These are phyloP conservation scores for Drosophila peninsularis DNA, from an alignment of 2,888 invertebrate species.

Conservation along the genomic window DNA sequence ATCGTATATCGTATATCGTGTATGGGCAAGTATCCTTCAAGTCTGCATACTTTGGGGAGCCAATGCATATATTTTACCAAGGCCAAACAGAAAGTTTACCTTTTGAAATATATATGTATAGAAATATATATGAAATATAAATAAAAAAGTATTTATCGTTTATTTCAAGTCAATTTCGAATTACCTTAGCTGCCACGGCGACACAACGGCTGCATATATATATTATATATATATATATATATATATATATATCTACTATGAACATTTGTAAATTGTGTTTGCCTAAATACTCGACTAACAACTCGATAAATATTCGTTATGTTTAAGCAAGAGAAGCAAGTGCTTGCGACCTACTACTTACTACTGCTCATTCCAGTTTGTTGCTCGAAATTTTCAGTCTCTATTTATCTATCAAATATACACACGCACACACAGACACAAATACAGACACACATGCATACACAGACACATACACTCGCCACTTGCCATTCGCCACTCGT, in stretches of 20 bases:
- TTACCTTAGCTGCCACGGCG: background rate
- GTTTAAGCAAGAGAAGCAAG: constrained; percentile 34
- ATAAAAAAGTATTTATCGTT: background rate
- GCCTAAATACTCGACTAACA: constrained; percentile 2
- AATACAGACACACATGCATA: background rate
- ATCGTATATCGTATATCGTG: constrained; percentile 4
- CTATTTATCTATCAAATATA: constrained; percentile 32
- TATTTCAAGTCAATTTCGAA: background rate
- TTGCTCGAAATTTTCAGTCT: constrained; percentile 56
- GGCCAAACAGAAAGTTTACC: background rate
- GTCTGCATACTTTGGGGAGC: constrained; percentile 27
- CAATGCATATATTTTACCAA: background rate
- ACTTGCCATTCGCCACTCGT: background rate
- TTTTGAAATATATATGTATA: background rate
- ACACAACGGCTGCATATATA: constrained; percentile 6
- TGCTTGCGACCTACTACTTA: constrained; percentile 48
- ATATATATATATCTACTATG: no score
- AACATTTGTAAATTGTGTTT: no score
- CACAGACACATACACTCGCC: background rate
- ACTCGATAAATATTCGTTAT: constrained; percentile 23
- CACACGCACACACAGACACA: constrained; percentile 9
- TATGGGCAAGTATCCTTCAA: constrained; percentile 13
- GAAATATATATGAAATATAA: background rate
- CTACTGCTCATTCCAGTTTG: constrained; percentile 55
- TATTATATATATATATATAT: background rate